Conservation (phyloP, 2,797 vertebrate genomes). For the Peromyscus nudipes region DNA sequence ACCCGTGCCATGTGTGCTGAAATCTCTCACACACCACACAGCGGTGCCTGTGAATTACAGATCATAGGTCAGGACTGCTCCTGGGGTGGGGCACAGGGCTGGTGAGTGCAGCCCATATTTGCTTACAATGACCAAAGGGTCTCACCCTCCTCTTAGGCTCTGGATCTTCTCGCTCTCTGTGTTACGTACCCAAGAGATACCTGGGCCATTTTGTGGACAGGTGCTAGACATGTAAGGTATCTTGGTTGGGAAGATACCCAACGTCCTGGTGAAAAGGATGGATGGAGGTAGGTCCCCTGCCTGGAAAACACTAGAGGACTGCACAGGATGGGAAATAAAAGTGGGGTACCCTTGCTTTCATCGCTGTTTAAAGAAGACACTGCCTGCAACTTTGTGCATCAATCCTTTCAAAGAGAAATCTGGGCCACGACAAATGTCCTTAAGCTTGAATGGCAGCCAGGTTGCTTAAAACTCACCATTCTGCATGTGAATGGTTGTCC, state of each 20-base stretch:
- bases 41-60: not conserved
- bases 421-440: not conserved
- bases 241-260: not conserved
- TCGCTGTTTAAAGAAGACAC: not conserved
- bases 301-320: not conserved
- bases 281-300: not conserved
- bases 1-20: fast-evolving
- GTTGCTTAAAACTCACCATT: not conserved
- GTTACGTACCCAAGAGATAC: not conserved
- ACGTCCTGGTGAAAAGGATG: no score
- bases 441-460: not conserved
- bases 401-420: not conserved
- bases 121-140: fast-evolving
- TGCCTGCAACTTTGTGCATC: not conserved
- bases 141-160: not conserved
- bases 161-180: not conserved
- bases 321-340: not conserved
- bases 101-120: not conserved
- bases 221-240: not conserved
- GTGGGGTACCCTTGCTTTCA: not conserved
- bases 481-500: not conserved
- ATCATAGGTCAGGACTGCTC: not conserved
- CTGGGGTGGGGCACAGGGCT: not conserved
- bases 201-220: fast-evolving
- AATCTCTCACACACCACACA: fast-evolving